Conservation (phyloP, 2,797 vertebrate species). For the Premnoplex brunnescens region DNA sequence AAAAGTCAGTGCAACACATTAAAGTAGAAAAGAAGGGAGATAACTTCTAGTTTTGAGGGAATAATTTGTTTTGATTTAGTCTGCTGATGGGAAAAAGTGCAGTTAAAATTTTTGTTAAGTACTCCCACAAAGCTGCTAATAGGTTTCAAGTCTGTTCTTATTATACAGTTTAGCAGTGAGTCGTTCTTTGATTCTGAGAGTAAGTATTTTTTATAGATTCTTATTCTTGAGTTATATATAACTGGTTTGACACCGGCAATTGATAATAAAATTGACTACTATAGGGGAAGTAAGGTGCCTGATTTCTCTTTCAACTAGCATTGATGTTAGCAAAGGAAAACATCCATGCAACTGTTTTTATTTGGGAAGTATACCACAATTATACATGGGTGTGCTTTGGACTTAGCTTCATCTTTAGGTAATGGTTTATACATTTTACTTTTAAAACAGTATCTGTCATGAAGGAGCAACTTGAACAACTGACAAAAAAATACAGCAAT, state of each 20-base stretch:
- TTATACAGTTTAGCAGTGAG: not conserved
- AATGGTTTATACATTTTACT: not conserved
- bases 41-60: not conserved
- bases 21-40: not conserved
- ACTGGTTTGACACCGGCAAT: not conserved
- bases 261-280: not conserved
- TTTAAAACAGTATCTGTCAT: slow-evolving; percentile 82
- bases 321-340: not conserved
- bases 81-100: not conserved
- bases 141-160: not conserved
- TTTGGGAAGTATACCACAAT: not conserved
- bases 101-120: not conserved
- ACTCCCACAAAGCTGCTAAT: not conserved
- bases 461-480: slow-evolving; percentile 85
- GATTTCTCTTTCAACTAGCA: not conserved
- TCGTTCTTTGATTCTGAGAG: not conserved
- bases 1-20: not conserved
- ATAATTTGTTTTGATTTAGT: not conserved
- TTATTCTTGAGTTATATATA: not conserved
- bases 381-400: not conserved
- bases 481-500: slow-evolving; percentile 82
- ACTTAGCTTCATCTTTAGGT: not conserved
- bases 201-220: not conserved
- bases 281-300: not conserved
- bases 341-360: not conserved